A percentile compares a stretch with the other conserved stretches of the same genome.
These are phyloP conservation scores for Mesochorus sp. DNA, from an alignment of 2,888 invertebrate species.

Conservation along the genomic window DNA sequence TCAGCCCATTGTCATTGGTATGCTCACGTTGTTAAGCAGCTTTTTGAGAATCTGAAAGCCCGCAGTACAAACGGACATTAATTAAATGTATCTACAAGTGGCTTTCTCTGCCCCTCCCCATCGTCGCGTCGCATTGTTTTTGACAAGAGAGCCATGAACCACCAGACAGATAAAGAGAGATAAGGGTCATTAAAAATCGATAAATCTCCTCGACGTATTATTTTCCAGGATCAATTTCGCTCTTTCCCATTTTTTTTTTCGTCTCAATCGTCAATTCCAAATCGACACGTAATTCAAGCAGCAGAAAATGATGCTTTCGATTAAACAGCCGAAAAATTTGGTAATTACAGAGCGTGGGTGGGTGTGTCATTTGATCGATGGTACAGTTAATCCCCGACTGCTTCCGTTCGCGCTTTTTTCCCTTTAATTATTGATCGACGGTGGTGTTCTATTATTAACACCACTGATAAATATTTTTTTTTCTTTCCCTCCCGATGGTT, in stretches of 20 bases:
- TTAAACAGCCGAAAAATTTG: not conserved
- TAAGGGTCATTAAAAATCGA: not conserved
- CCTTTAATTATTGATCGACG: constrained; percentile 64
- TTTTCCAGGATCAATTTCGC: not conserved
- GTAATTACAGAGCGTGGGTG: constrained; percentile 14
- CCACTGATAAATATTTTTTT: constrained; percentile 60
- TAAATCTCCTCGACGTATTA: not conserved
- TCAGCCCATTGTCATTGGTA: constrained; percentile 78
- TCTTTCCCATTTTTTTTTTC: not conserved
- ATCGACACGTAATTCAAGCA: not conserved
- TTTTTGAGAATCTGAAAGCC: constrained; percentile 64
- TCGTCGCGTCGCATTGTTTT: not conserved
- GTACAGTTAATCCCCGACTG: constrained; percentile 12
- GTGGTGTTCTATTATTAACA: constrained; percentile 61
- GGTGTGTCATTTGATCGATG: constrained; percentile 41
- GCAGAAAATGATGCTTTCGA: not conserved
- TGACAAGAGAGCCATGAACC: too few relatives aligned
- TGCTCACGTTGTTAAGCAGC: constrained; percentile 65
- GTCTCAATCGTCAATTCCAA: not conserved
- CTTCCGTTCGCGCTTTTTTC: constrained; percentile 4
- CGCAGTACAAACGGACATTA: not conserved
- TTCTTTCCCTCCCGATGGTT: constrained; percentile 26
- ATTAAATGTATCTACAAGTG: not conserved
- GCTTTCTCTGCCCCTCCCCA: not conserved
- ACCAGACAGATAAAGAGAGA: not conserved